Evolutionary conservation across 2,797 vertebrate genomes (phyloP).

Genomic region (Melanotaenia nigrans): DNA sequence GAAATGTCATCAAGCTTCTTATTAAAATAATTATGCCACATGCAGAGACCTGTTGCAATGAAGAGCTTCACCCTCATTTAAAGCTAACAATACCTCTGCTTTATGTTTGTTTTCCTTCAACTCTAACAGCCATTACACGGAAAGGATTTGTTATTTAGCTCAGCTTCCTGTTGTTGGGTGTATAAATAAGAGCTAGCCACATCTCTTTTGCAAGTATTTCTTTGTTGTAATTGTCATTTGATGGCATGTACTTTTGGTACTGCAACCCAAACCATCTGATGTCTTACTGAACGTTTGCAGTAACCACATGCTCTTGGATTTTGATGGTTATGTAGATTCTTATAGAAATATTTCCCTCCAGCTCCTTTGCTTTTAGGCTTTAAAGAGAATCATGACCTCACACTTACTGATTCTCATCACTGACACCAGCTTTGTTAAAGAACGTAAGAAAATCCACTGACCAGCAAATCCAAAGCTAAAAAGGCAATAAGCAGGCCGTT

Average conservation of each 20-base stretch:
- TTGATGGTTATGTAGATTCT: no score
- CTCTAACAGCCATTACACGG: not conserved
- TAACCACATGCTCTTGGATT: no score
- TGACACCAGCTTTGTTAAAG: not conserved
- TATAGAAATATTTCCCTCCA: no score
- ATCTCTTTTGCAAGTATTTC: not conserved
- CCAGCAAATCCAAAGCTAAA: no score
- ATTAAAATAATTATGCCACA: not conserved
- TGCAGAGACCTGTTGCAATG: no score
- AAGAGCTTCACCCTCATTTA: not conserved
- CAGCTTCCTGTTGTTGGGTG: not conserved
- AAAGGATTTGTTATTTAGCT: not conserved
- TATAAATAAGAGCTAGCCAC: not conserved
- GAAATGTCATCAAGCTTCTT: not conserved
- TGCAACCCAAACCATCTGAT: no score
- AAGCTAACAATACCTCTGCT: not conserved
- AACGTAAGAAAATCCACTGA: not conserved
- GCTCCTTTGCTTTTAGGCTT: no score
- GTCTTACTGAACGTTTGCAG: no score
- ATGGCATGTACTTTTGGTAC: no score
- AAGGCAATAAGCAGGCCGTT: no score
- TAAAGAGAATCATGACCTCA: not conserved
- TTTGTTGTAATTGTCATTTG: not conserved
- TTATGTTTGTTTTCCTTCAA: not conserved
- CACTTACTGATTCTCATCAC: not conserved